Percentiles rank a stretch among this genome's conserved stretches.
These are phyloP conservation scores for Venusia cambrica DNA, from an alignment of 2,888 invertebrate genomes.

Conservation along the genomic window DNA sequence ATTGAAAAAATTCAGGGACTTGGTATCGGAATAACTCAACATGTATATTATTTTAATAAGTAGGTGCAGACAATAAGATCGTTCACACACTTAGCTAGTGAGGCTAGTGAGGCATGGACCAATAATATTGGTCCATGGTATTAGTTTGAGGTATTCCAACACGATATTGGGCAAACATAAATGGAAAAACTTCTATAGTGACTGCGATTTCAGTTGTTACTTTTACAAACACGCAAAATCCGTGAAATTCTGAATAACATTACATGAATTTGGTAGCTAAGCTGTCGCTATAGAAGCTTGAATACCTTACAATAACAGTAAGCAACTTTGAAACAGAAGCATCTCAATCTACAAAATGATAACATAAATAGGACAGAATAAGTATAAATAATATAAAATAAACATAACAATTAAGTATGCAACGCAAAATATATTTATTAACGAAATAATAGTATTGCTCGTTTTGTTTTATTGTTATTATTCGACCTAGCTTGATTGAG, in stretches of 20 bases:
- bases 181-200: conserved; percentile 49
- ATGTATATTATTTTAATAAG: no score
- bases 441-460: conserved; percentile 24
- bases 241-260: no score
- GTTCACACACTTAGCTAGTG: no score
- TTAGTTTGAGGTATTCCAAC: conserved; percentile 21
- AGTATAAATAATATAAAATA: conserved; percentile 17
- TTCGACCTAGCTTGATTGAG: not conserved
- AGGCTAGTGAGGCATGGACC: no score
- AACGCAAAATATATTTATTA: conserved; percentile 14
- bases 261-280: conserved; percentile 28
- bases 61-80: no score
- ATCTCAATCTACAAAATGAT: conserved; percentile 24
- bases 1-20: no score
- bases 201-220: conserved; percentile 22
- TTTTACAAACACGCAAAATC: no score
- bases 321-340: conserved; percentile 26
- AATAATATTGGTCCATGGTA: not conserved
- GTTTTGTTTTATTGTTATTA: not conserved
- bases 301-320: conserved; percentile 16
- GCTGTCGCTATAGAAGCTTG: conserved; percentile 64
- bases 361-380: conserved; percentile 23
- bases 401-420: conserved; percentile 15
- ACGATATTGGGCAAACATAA: conserved; percentile 29
- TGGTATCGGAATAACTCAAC: no score